Conservation (phyloP, 2,888 invertebrate species). For the Drosophila antonietae region DNA sequence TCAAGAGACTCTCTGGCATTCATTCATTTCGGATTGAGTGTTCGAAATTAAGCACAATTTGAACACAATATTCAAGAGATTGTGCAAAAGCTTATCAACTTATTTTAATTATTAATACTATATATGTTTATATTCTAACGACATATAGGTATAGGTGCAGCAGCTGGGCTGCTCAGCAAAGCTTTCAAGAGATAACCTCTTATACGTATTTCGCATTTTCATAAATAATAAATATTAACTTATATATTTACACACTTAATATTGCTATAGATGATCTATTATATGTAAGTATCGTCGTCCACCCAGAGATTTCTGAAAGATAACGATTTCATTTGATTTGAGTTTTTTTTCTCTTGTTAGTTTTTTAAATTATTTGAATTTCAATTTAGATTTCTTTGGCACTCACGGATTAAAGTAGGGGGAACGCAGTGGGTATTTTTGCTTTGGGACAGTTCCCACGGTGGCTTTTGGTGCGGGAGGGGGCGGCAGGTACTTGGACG, state of each 20-base stretch:
- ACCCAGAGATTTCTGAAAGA: conserved; percentile 48
- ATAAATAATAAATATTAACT: neutral
- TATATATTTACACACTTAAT: neutral
- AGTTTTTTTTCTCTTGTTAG: neutral
- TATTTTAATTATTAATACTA: neutral
- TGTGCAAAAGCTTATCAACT: neutral
- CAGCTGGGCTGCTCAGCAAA: neutral
- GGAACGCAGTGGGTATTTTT: conserved; percentile 40
- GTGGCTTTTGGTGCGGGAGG: neutral
- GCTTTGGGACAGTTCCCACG: neutral
- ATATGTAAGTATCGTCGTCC: conserved; percentile 22
- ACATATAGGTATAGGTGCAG: neutral
- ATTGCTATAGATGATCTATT: neutral
- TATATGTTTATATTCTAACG: neutral
- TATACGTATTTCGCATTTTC: neutral
- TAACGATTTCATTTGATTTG: neutral
- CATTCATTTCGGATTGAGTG: neutral
- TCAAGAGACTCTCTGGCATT: neutral
- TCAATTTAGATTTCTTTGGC: neutral
- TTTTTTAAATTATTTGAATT: neutral
- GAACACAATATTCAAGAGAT: neutral
- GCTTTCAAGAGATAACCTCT: neutral
- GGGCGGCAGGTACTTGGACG: conserved; percentile 38
- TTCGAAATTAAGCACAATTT: neutral
- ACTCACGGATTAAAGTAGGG: conserved; percentile 49